Evolutionary conservation across 1,140 invertebrate species (phyloP).

Genomic region (Euura lappo): DNA sequence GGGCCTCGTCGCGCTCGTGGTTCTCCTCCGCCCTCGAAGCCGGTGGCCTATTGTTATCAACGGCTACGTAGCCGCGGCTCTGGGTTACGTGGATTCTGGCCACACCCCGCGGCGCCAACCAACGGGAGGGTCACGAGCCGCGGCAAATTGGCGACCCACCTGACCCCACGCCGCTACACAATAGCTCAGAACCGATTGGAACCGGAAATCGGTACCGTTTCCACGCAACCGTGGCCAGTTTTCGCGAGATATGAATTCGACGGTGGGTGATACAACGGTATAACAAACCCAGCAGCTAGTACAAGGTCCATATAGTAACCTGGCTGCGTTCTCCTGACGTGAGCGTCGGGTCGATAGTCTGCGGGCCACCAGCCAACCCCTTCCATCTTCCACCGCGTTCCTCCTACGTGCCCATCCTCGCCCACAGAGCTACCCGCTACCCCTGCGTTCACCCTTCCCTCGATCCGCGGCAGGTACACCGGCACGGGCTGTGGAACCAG

Average conservation of each 20-base stretch:
- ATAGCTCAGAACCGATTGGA: conserved; percentile 29
- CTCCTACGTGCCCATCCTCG: conserved; percentile 42
- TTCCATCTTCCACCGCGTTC: conserved; percentile 26
- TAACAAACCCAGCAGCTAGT: no score
- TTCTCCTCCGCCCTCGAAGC: conserved; percentile 9
- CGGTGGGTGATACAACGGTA: no score
- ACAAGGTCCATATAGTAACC: conserved; percentile 37
- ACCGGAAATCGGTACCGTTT: conserved; percentile 12
- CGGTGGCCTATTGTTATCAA: conserved; percentile 26
- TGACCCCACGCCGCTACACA: conserved; percentile 32
- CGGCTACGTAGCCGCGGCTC: conserved; percentile 13
- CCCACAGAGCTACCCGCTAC: conserved; percentile 22
- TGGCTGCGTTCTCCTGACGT: conserved; percentile 44
- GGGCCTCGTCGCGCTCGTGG: no score
- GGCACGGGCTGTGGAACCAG: conserved; percentile 19
- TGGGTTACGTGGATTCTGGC: conserved; percentile 32
- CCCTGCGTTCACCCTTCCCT: conserved; percentile 31
- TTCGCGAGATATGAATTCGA: no score
- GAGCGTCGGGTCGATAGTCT: conserved; percentile 57
- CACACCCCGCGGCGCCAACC: conserved; percentile 44
- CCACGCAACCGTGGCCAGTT: background rate
- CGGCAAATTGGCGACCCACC: conserved; percentile 35
- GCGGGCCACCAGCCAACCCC: conserved; percentile 47
- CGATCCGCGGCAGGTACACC: conserved; percentile 55
- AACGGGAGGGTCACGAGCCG: conserved; percentile 33